Conservation (phyloP, 2,113 vertebrate species). For the Dascyllus trimaculatus region DNA sequence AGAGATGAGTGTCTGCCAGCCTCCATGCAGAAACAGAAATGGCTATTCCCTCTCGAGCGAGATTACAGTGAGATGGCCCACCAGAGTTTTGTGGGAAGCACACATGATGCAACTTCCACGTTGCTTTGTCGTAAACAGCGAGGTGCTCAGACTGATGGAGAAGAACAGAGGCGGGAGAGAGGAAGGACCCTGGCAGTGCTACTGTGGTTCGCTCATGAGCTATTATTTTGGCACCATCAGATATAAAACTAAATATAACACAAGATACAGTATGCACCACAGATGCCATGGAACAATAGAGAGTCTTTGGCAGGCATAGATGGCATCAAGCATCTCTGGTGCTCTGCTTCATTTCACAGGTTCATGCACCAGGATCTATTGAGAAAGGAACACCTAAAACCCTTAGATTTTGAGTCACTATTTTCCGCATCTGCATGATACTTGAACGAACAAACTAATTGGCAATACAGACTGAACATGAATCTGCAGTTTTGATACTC, state of each 20-base stretch:
- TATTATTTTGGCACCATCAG: slow-evolving; percentile 27
- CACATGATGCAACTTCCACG: slow-evolving; percentile 25
- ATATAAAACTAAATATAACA: slow-evolving; percentile 49
- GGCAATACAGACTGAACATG: not conserved
- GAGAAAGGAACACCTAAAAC: not conserved
- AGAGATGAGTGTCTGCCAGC: slow-evolving; percentile 7
- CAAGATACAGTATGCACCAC: slow-evolving; percentile 26
- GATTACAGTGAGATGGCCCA: slow-evolving; percentile 20
- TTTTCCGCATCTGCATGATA: not conserved
- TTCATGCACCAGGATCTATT: not conserved
- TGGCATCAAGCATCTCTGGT: not conserved
- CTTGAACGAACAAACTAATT: not conserved
- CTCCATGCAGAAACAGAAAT: slow-evolving; percentile 2
- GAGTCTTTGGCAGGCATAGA: slow-evolving; percentile 30
- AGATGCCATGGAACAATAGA: slow-evolving; percentile 37
- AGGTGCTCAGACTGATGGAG: slow-evolving; percentile 17
- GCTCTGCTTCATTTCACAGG: not conserved
- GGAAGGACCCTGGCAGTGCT: slow-evolving; percentile 17
- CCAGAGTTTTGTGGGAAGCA: not conserved
- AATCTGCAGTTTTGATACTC: no score
- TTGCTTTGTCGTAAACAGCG: not conserved
- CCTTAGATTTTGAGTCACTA: not conserved
- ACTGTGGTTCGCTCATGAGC: slow-evolving; percentile 12
- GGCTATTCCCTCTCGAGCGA: not conserved
- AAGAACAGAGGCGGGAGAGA: slow-evolving; percentile 11